Evolutionary conservation across 2,797 vertebrate species (phyloP).

Genomic region (Neosalanx taihuensis): DNA sequence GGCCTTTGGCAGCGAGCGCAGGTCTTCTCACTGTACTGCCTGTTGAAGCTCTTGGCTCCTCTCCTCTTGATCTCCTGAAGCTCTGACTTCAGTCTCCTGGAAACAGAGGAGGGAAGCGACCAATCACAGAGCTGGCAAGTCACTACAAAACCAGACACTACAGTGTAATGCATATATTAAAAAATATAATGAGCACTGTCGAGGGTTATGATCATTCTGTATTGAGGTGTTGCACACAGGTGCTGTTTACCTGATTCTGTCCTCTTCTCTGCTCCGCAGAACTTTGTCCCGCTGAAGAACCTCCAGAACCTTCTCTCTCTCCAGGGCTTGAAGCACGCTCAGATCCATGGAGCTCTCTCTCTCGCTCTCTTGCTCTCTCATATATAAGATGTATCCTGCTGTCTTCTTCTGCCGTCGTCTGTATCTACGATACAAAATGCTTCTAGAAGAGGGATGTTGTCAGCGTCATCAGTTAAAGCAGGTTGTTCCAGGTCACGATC

Average conservation of each 20-base stretch:
- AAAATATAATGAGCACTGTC: neutral
- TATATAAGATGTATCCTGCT: slow-evolving; percentile 20
- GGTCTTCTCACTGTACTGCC: slow-evolving; percentile 67
- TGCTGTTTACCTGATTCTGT: slow-evolving; percentile 79
- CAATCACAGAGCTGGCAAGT: no score
- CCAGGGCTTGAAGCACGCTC: slow-evolving; percentile 75
- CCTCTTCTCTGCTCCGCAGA: slow-evolving; percentile 80
- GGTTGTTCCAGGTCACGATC: neutral
- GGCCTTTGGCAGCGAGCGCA: slow-evolving; percentile 85
- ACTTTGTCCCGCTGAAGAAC: slow-evolving; percentile 85
- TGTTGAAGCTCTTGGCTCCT: slow-evolving; percentile 61
- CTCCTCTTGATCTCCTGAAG: slow-evolving; percentile 81
- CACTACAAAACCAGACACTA: neutral
- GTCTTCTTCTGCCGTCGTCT: slow-evolving; percentile 6
- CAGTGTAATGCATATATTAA: neutral
- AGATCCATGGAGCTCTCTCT: slow-evolving; percentile 69
- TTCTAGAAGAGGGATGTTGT: slow-evolving; percentile 23
- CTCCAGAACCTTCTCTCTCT: slow-evolving; percentile 79
- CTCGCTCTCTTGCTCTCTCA: slow-evolving; percentile 2
- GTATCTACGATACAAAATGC: slow-evolving; percentile 14
- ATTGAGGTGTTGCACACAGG: neutral
- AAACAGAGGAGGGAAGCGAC: neutral
- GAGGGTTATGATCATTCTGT: neutral
- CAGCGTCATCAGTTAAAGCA: slow-evolving; percentile 11
- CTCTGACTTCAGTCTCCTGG: slow-evolving; percentile 82